These are phyloP conservation scores for Caerostris darwini DNA, from an alignment of 1,140 invertebrate species.

Conservation along the genomic window DNA sequence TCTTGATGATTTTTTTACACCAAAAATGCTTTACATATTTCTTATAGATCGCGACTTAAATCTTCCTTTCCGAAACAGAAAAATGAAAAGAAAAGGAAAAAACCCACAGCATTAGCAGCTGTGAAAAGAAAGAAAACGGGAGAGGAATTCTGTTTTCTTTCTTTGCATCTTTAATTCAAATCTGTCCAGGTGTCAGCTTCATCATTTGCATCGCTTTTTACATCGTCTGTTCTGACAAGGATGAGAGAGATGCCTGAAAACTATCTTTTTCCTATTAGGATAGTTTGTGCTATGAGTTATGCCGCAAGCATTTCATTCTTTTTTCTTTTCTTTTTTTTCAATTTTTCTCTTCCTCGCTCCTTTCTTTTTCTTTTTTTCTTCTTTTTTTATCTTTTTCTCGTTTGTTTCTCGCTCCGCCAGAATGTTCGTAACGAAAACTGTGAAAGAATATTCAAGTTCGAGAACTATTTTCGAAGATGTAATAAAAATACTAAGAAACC, in stretches of 20 bases:
- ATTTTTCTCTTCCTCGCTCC: not conserved
- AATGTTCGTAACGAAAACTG: not conserved
- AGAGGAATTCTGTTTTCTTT: constrained; percentile 21
- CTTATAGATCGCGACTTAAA: constrained; percentile 50
- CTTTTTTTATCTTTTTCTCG: not conserved
- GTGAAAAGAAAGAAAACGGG: constrained; percentile 14
- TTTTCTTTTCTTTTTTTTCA: not conserved
- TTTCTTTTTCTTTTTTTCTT: too few species aligned
- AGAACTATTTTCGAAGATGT: constrained; percentile 31
- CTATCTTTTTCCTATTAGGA: constrained; percentile 70
- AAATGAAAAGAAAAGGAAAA: not conserved
- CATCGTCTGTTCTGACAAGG: constrained; percentile 53
- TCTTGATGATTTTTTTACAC: constrained; percentile 63
- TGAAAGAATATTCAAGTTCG: constrained; percentile 11
- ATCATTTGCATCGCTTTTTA: constrained; percentile 72
- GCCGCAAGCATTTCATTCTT: not conserved
- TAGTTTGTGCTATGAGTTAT: constrained; percentile 37
- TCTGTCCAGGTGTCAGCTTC: constrained; percentile 60
- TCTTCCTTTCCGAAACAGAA: constrained; percentile 41
- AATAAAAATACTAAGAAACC: constrained; percentile 56
- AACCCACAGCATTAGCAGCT: not conserved
- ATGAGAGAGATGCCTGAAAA: constrained; percentile 25
- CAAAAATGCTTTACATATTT: constrained; percentile 64
- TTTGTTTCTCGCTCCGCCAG: not conserved
- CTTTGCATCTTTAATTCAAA: constrained; percentile 69